Percentiles rank a stretch among this genome's conserved stretches.
Conservation (phyloP, 1,140 invertebrate species). For the Trialeurodes vaporariorum region DNA sequence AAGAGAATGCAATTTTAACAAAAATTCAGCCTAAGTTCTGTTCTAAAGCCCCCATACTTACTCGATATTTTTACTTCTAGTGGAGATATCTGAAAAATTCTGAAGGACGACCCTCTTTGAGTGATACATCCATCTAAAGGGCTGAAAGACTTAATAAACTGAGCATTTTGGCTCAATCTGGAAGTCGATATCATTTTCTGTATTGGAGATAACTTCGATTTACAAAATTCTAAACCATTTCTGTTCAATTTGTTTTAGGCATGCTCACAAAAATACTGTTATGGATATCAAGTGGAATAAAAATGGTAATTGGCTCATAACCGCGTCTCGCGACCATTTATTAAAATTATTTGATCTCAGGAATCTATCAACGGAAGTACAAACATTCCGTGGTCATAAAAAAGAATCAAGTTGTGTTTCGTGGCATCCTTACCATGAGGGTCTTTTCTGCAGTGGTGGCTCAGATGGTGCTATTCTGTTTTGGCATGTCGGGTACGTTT, state of each 20-base stretch:
- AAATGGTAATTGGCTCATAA: constrained; percentile 99
- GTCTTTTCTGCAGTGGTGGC: constrained; percentile 89
- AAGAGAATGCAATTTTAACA: too few species aligned
- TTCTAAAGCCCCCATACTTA: too few species aligned
- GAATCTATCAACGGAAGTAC: constrained; percentile 84
- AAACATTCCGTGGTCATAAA: constrained; percentile 95
- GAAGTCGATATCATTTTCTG: too few species aligned
- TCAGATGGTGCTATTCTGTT: constrained; percentile 96
- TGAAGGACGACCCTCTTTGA: too few species aligned
- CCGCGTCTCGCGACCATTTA: constrained; percentile 93
- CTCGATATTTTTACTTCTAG: too few species aligned
- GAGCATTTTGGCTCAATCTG: too few species aligned
- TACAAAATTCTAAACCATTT: too few species aligned
- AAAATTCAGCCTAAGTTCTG: too few species aligned
- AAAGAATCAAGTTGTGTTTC: constrained; percentile 95
- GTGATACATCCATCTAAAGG: too few species aligned
- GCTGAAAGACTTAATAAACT: too few species aligned
- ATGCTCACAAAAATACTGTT: constrained; percentile 98
- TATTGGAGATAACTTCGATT: too few species aligned
- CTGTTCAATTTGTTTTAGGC: constrained; percentile 50
- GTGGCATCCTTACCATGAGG: constrained; percentile 97
- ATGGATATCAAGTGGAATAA: constrained; percentile 99
- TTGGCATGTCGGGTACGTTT: constrained; percentile 87
- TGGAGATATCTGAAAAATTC: too few species aligned
- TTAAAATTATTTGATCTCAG: constrained; percentile 97